Evolutionary conservation across 2,113 vertebrate genomes (phyloP), one percentile per base, ranked within the genome.

Genomic region (Cavia aperea): DNA sequence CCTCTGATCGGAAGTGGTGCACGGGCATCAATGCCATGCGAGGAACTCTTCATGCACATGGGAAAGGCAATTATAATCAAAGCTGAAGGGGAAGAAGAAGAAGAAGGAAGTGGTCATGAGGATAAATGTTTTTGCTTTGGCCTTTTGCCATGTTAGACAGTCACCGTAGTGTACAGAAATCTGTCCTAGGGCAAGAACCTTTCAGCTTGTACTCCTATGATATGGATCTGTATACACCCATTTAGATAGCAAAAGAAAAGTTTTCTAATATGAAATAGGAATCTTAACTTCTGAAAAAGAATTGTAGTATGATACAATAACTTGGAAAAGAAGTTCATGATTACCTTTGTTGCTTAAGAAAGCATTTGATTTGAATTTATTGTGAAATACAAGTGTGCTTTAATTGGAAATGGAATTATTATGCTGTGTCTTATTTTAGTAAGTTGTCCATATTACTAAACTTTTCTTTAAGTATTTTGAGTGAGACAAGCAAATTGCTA

Each of bases 221-320:
- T 77, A 29, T 2, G 18, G 18, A 87, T 81, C 94, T 83, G 43
- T 21, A 91, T 1, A 79, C 9, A 54, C 4, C 65, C 46, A 46
- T 70, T 86, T 92, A 93, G 84, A 60, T 79, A 19, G 5, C 46
- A 63, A 36, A 79, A 83, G n/a, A 39, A 70, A 60, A 58, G n/a
- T 81, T 79, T 81, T 95, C 82, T 86, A 65, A 92, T 90, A 23
- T 77, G 83, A 95, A 92, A 93, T 68, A 88, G 78, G 83, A 36
- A 70, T 77, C 78, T 85, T 86, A 94, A 93, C 68, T 93, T 81
- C 65, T 89, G 46, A 75, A 93, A 95, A 89, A 49, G 43, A 92
- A n/a, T 90, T 88, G 24, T 31, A 66, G 51, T 77, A 13, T 92
- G 88, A 91, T 94, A 72, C 51, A 94, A 0, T 95, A 56, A n/a